Evolutionary conservation across 2,113 vertebrate species (phyloP).

Genomic region (Tachuris rubrigastra): DNA sequence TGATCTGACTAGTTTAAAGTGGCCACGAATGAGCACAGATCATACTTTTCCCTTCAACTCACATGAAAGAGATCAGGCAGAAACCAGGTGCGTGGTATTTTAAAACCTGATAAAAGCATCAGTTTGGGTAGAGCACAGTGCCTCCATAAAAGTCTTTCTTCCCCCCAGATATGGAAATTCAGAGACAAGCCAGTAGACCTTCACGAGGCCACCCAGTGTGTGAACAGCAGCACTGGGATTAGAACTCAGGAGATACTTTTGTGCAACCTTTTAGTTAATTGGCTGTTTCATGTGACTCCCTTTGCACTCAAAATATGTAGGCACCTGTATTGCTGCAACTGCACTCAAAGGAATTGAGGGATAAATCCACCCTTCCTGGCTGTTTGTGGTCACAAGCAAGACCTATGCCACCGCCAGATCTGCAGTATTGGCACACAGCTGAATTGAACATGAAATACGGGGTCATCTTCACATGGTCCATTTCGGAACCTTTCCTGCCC

Average conservation of each 20-base stretch:
- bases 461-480: neutral
- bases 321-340: neutral
- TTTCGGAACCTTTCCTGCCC: neutral
- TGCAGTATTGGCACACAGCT: neutral
- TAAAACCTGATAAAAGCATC: neutral
- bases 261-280: neutral
- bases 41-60: neutral
- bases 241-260: neutral
- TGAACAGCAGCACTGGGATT: neutral
- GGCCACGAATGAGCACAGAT: neutral
- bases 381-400: neutral
- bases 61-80: neutral
- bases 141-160: neutral
- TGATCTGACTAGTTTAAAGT: neutral
- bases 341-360: neutral
- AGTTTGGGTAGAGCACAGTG: neutral
- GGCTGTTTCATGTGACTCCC: rapidly evolving
- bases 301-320: neutral
- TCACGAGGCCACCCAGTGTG: neutral
- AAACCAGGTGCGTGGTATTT: neutral
- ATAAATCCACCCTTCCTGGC: neutral
- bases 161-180: neutral
- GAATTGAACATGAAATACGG: neutral
- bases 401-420: neutral
- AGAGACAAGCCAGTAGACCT: neutral